Evolutionary conservation across 2,113 vertebrate species (phyloP).

Genomic region (Tinamus guttatus): DNA sequence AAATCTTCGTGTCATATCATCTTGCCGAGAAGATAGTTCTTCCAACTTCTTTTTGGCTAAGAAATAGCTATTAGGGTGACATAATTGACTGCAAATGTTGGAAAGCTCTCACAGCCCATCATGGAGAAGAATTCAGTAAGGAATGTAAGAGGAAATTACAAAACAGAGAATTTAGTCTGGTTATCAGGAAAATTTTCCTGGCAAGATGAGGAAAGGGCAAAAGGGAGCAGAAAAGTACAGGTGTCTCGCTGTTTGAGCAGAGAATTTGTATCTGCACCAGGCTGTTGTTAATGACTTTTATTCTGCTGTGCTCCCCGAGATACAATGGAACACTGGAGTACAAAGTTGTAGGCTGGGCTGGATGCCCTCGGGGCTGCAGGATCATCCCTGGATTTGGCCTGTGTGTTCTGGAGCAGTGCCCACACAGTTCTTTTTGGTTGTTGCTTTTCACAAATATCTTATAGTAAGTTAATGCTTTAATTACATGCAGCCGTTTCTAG

Average conservation of each 20-base stretch:
- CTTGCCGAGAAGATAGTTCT: not conserved
- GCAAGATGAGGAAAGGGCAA: rapidly evolving
- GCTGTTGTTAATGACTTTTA: not conserved
- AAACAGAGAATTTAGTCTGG: not conserved
- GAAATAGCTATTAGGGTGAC: not conserved
- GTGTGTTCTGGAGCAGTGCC: not conserved
- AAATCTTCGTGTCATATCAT: not conserved
- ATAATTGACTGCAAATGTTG: not conserved
- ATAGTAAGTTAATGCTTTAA: not conserved
- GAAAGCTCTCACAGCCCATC: not conserved
- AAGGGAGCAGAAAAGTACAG: not conserved
- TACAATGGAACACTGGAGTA: not conserved
- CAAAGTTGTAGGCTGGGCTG: not conserved
- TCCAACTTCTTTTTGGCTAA: not conserved
- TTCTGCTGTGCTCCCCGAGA: not conserved
- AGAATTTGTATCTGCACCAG: not conserved
- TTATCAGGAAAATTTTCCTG: not conserved
- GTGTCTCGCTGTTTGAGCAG: not conserved
- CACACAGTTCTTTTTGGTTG: not conserved
- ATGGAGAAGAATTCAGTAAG: not conserved
- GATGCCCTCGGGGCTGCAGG: not conserved
- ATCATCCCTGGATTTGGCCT: not conserved
- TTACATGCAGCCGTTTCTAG: not conserved
- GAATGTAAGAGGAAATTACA: not conserved
- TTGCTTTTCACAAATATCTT: not conserved